These are phyloP conservation scores for Gymnarchus niloticus DNA, from an alignment of 2,113 vertebrate genomes.

Conservation along the genomic window DNA sequence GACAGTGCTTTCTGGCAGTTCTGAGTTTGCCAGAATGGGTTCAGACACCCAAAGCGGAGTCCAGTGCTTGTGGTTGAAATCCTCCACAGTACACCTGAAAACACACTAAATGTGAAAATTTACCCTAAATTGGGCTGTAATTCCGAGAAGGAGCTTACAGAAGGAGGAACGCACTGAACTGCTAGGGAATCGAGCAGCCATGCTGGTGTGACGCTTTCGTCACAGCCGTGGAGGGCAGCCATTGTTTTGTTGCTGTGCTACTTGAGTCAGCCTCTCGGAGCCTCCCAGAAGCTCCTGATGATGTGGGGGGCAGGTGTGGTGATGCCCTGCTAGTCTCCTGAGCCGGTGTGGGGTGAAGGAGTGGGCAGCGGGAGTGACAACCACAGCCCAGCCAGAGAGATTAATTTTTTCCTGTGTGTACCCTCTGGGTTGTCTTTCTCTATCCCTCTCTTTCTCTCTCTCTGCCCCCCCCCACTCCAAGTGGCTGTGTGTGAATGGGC, in stretches of 20 bases:
- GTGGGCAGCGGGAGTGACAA: neutral
- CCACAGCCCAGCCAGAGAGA: neutral
- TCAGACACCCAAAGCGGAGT: no score
- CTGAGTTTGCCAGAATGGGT: neutral
- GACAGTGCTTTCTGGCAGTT: neutral
- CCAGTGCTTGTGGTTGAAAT: neutral
- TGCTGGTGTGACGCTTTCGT: neutral
- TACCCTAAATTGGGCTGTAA: neutral
- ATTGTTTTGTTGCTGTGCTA: neutral
- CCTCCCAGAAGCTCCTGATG: neutral
- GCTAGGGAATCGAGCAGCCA: neutral
- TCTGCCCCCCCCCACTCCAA: neutral
- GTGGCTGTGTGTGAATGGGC: slow-evolving; percentile 8
- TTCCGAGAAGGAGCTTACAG: neutral
- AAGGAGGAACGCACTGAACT: neutral
- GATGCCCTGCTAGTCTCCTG: neutral
- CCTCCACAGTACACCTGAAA: neutral
- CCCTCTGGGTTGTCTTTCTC: slow-evolving; percentile 12
- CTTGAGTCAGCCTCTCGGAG: neutral
- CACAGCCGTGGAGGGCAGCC: neutral
- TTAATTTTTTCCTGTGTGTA: slow-evolving; percentile 5
- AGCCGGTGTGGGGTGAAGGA: neutral
- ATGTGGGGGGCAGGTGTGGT: neutral
- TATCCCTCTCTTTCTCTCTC: slow-evolving; percentile 21
- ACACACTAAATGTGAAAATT: neutral